Evolutionary conservation across 2,113 vertebrate species (phyloP).

Genomic region (Dasypus novemcinctus): DNA sequence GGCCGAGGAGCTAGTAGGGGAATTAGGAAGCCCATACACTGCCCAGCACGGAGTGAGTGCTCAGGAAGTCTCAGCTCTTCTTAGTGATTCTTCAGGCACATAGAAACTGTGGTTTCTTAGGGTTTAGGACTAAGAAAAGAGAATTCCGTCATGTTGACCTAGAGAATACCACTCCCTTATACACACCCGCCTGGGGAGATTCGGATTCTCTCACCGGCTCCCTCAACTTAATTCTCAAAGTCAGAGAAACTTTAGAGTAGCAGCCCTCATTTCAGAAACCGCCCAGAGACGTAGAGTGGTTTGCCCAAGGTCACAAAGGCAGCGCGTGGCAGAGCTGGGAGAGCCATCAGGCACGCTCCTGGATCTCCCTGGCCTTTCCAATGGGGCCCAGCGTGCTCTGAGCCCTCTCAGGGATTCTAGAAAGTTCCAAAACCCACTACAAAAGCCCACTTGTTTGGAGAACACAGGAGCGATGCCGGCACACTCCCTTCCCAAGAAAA

Average conservation of each 20-base stretch:
- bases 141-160: not conserved
- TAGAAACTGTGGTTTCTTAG: not conserved
- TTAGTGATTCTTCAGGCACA: not conserved
- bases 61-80: not conserved
- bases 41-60: not conserved
- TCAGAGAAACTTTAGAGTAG: not conserved
- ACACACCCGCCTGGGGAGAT: not conserved
- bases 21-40: not conserved
- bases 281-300: not conserved
- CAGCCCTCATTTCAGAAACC: not conserved
- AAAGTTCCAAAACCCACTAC: not conserved
- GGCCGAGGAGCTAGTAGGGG: not conserved
- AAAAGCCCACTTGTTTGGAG: not conserved
- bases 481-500: constrained; percentile 61
- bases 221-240: constrained; percentile 5
- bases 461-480: not conserved
- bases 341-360: no score
- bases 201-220: not conserved
- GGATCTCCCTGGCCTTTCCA: not conserved
- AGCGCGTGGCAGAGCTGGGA: not conserved
- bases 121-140: not conserved
- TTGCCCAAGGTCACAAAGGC: not conserved
- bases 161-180: not conserved
- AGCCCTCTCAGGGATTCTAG: not conserved
- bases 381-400: not conserved